A percentile compares a stretch with the other conserved stretches of the same genome.
Evolutionary conservation across 2,888 invertebrate species (phyloP).

Genomic region (Aspidapion aeneum): DNA sequence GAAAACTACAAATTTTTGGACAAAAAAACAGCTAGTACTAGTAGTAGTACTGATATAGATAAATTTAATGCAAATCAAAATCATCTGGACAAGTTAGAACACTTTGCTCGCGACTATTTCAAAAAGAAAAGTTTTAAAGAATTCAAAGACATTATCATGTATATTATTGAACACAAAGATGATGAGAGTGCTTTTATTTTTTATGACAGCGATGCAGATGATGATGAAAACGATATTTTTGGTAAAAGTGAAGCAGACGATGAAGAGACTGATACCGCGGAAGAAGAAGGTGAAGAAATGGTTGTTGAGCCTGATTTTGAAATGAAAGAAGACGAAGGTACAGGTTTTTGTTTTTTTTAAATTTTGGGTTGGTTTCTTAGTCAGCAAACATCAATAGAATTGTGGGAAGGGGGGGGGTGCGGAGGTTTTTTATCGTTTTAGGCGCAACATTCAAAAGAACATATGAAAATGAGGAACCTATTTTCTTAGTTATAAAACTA

Average conservation of each 20-base stretch:
- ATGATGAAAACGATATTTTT: background rate
- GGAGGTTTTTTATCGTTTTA: no score
- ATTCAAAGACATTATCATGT: background rate
- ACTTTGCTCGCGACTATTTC: background rate
- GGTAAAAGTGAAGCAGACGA: no score
- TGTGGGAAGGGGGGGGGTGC: no score
- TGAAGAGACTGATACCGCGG: background rate
- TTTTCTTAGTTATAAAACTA: no score
- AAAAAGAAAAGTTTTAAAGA: background rate
- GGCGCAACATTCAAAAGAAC: no score
- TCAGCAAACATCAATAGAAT: background rate
- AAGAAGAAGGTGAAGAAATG: background rate
- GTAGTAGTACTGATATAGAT: background rate
- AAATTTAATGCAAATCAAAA: background rate
- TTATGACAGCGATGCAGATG: no score
- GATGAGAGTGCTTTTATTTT: background rate
- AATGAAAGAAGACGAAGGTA: background rate
- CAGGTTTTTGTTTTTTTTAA: background rate
- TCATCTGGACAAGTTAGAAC: background rate
- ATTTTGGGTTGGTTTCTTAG: background rate
- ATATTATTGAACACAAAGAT: background rate
- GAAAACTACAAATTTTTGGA: background rate
- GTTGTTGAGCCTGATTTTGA: background rate
- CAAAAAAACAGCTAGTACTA: no score
- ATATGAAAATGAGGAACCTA: no score